These are phyloP conservation scores for Pyxicephalus adspersus DNA, from an alignment of 2,113 vertebrate species.

Conservation along the genomic window DNA sequence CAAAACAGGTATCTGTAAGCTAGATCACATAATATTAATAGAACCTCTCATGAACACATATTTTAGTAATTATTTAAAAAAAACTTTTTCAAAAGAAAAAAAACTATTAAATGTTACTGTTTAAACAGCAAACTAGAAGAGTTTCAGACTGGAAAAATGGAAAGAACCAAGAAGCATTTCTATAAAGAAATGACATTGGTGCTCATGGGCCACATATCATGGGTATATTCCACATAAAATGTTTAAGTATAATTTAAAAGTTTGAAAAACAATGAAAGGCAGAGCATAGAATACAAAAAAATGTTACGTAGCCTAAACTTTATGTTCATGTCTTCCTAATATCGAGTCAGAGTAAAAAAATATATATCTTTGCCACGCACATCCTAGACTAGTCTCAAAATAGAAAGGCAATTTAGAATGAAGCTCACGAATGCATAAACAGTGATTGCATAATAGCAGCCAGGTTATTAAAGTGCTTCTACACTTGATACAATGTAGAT, in stretches of 20 bases:
- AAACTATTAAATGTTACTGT: no score
- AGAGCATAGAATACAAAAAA: neutral
- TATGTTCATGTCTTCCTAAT: neutral
- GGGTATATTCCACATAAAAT: no score
- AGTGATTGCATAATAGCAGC: conserved; percentile 35
- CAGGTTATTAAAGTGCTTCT: conserved; percentile 40
- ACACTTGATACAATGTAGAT: conserved; percentile 34
- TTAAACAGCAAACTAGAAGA: no score
- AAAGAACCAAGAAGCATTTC: no score
- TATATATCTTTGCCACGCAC: conserved; percentile 10
- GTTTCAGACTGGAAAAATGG: no score
- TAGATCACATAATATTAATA: no score
- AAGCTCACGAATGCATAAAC: conserved; percentile 41
- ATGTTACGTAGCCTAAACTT: neutral
- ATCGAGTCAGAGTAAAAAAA: conserved; percentile 16
- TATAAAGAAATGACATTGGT: no score
- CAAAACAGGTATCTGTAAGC: no score
- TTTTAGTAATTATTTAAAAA: no score
- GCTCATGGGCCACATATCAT: no score
- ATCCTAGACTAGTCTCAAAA: conserved; percentile 22
- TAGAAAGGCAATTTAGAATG: conserved; percentile 25
- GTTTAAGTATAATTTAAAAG: neutral
- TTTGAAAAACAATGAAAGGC: neutral
- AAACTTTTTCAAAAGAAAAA: no score
- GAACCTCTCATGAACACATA: no score